A percentile compares a stretch with the other conserved stretches of the same genome.
Evolutionary conservation across 2,113 vertebrate species (phyloP).

Genomic region (Tenebrosternarchus preto): DNA sequence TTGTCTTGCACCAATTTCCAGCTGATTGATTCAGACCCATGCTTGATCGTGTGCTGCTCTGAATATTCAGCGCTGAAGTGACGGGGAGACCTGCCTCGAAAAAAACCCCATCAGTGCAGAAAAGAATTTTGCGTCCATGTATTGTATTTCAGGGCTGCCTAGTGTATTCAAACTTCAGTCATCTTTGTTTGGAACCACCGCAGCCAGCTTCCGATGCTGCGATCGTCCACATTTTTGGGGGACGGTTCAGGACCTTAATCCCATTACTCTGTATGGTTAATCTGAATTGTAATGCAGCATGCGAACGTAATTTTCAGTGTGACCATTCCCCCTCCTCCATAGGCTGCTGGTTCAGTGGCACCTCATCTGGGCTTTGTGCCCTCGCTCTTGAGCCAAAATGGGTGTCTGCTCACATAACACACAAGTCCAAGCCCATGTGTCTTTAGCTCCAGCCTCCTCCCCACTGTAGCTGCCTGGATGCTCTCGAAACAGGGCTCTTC

Average conservation of each 20-base stretch:
- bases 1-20: conserved; percentile 59
- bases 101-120: background rate
- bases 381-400: conserved; percentile 56
- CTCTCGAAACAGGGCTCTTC: conserved; percentile 27
- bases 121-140: conserved; percentile 10
- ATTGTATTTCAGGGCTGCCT: background rate
- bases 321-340: conserved; percentile 68
- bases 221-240: conserved; percentile 73
- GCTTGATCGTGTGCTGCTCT: background rate
- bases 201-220: conserved; percentile 72
- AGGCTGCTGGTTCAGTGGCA: conserved; percentile 58
- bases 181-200: conserved; percentile 59
- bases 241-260: conserved; percentile 74
- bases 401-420: conserved; percentile 49
- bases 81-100: background rate
- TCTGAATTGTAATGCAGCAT: conserved; percentile 78
- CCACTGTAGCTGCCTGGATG: conserved; percentile 28
- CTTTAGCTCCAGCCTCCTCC: conserved; percentile 45
- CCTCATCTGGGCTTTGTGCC: conserved; percentile 62
- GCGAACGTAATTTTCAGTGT: conserved; percentile 81
- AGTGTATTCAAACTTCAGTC: conserved; percentile 31
- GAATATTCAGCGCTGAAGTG: background rate
- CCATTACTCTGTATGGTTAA: conserved; percentile 66
- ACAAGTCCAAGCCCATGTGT: conserved; percentile 45
- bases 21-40: conserved; percentile 51